These are phyloP conservation scores for Sebastes variabilis DNA, from an alignment of 2,797 vertebrate species.

Conservation along the genomic window DNA sequence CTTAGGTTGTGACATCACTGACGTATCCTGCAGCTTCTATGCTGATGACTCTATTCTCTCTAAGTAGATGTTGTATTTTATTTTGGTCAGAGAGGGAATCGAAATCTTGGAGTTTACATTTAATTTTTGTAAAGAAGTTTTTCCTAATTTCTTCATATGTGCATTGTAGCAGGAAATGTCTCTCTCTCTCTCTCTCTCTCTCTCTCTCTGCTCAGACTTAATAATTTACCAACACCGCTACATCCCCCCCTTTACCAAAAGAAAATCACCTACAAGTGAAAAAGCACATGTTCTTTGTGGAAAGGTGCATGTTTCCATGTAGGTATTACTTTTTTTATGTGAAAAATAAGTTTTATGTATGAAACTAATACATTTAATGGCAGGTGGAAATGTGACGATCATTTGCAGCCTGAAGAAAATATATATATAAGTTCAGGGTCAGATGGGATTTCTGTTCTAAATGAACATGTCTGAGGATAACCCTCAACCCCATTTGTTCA, in stretches of 20 bases:
- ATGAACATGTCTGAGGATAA: background rate
- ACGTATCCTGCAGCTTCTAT: no score
- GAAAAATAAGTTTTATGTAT: background rate
- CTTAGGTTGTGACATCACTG: no score
- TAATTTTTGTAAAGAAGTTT: no score
- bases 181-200: background rate
- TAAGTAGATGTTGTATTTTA: no score
- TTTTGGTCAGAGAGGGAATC: no score
- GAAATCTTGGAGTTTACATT: no score
- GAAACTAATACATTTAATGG: background rate
- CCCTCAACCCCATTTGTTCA: background rate
- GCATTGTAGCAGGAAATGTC: no score
- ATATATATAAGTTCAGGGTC: background rate
- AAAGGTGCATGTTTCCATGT: background rate
- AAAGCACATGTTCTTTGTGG: background rate
- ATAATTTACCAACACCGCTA: conserved; percentile 43
- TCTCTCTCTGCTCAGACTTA: conserved; percentile 23
- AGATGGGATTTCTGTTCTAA: background rate
- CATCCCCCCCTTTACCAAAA: background rate
- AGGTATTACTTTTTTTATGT: background rate
- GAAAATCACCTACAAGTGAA: background rate
- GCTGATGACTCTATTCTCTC: no score
- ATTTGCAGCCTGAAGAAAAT: background rate
- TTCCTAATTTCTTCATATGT: no score
- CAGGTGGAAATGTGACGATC: background rate